These are phyloP conservation scores for Porites australiensis DNA, from an alignment of 64 coral and sea anemone species.

Conservation along the genomic window DNA sequence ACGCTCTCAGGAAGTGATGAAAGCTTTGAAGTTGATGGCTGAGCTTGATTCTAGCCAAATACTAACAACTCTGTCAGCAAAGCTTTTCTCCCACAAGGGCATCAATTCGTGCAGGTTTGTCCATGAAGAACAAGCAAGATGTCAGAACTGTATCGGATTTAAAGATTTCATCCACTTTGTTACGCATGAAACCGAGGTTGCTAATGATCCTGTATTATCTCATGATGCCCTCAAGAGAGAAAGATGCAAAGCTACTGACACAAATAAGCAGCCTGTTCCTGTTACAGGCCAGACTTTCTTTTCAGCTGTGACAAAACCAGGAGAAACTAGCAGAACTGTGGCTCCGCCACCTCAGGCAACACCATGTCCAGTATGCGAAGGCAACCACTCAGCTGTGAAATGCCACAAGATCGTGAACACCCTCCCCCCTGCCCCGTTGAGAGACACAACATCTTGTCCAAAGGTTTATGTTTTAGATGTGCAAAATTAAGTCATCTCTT, in stretches of 20 bases:
- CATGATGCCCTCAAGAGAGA: slow-evolving; percentile 30
- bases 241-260: slow-evolving; percentile 1
- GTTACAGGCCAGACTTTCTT: too few relatives aligned
- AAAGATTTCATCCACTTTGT: slow-evolving; percentile 57
- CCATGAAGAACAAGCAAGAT: neutral
- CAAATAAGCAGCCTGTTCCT: too few relatives aligned
- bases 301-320: too few relatives aligned
- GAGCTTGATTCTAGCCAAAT: slow-evolving; percentile 46
- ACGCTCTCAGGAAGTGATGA: slow-evolving; percentile 27
- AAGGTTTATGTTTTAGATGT: too few relatives aligned
- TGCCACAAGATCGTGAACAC: too few relatives aligned
- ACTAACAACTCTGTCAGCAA: slow-evolving; percentile 16
- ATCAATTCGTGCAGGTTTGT: slow-evolving; percentile 48
- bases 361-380: too few relatives aligned
- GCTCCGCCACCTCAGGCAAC: too few relatives aligned
- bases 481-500: too few relatives aligned
- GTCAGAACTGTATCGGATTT: slow-evolving; percentile 9
- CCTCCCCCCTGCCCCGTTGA: too few relatives aligned
- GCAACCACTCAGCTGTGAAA: too few relatives aligned
- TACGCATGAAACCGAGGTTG: slow-evolving; percentile 64
- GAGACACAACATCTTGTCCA: too few relatives aligned
- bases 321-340: too few relatives aligned
- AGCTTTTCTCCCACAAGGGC: slow-evolving; percentile 15
- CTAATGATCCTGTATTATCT: slow-evolving; percentile 78
- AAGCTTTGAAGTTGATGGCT: slow-evolving; percentile 4